Base-by-base conservation (phyloP, 2,113 vertebrate genomes). In the Reinhardtius hippoglossoides region DNA sequence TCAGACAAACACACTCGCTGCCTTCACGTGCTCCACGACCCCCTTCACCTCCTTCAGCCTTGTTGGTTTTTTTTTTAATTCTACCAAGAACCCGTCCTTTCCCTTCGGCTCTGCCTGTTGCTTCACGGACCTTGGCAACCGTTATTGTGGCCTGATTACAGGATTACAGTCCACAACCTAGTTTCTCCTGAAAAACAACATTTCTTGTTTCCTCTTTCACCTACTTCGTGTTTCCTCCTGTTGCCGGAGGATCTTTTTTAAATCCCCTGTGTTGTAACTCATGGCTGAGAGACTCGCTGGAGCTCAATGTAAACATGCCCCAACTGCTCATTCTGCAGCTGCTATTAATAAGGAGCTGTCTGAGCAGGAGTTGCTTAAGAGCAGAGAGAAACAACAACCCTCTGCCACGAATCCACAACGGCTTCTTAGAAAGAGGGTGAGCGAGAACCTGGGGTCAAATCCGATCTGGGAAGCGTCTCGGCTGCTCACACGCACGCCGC, bases 1-100 rank as follows among this genome's bases (percentile, higher is more conserved):
- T 50, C 68, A 81, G 91, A 86, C 86, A 82, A 82, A 85, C 91
- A 90, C 88, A 88, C 88, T 89, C 83, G 70, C 84, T 69, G 88
- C 74, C 75, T 89, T 93, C 90, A 92, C 90, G 81, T 94, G 88
- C 81, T 69, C 44, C 40, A 67, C 75, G 69, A 67, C 70, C 42
- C 68, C 62, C 65, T 66, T 64, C 62, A 1, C 23, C 76, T 77
- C 71, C 44, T n/a, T 74, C 79, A 31, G 24, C 37, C 13, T 5
- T 18, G 1, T 55, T 44, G 26, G 54, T 48, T 14, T 26, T 18
- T 44, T 16, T 8, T 48, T 15, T 42, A 40, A 2, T 62, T 52
- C 56, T 66, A 52, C 50, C 50, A 1, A n/a, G 50, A n/a, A 63
- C 71, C 24, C 40, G 65, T 67, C 70, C 61, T 65, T 75, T 80